Evolutionary conservation across 1,140 invertebrate species (phyloP).

Genomic region (Heliconius eleuchia): DNA sequence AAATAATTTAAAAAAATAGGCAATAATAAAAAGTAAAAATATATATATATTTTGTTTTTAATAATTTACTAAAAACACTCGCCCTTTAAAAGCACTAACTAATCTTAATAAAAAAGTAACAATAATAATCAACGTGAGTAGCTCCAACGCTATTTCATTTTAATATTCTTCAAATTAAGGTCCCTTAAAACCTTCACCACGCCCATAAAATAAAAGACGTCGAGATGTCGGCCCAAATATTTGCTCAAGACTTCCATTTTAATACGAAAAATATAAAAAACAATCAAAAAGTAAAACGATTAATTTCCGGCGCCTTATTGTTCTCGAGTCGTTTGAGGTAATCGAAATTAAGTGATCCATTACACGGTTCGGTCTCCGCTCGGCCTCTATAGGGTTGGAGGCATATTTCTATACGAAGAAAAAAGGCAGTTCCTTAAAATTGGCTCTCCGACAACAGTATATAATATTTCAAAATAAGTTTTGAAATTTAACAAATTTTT

Average conservation of each 20-base stretch:
- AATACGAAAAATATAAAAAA: conserved; percentile 59
- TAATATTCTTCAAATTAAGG: conserved; percentile 12
- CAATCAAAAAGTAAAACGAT: conserved; percentile 71
- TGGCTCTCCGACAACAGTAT: background rate
- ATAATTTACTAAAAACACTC: background rate
- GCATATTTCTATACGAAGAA: background rate
- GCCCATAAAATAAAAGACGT: conserved; percentile 9
- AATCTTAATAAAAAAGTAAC: background rate
- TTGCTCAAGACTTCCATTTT: background rate
- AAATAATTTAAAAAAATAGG: background rate
- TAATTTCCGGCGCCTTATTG: conserved; percentile 75
- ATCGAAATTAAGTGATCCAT: conserved; percentile 80
- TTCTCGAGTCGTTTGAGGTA: conserved; percentile 61
- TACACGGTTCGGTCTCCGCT: conserved; percentile 56
- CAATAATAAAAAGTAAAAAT: background rate
- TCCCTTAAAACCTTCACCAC: conserved; percentile 5
- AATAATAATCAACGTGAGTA: background rate
- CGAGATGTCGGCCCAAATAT: conserved; percentile 4
- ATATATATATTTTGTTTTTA: background rate
- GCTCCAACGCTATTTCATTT: conserved; percentile 12
- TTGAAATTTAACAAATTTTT: too few relatives aligned
- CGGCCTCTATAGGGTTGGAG: conserved; percentile 47
- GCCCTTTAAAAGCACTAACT: background rate
- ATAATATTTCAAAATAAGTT: too few relatives aligned
- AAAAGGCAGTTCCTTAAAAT: background rate